Conservation (phyloP, 2,113 vertebrate genomes). For the Beaufortia kweichowensis region DNA sequence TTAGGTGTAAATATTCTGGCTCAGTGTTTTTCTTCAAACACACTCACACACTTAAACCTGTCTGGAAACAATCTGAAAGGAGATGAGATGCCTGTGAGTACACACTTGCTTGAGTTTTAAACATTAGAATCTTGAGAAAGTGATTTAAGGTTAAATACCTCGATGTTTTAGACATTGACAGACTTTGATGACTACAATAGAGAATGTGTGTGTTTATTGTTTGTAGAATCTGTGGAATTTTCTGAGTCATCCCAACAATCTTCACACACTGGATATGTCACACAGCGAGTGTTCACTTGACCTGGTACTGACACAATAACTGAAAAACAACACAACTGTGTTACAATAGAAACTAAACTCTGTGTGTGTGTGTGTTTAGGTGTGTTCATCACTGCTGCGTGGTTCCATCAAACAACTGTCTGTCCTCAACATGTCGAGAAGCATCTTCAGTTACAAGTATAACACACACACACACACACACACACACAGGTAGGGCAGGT, state of each 20-base stretch:
- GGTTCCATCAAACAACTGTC: constrained; percentile 88
- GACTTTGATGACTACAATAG: too few relatives aligned
- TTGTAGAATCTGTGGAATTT: constrained; percentile 87
- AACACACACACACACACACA: neutral
- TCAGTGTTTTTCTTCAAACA: constrained; percentile 84
- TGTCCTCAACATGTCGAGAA: constrained; percentile 88
- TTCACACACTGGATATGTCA: constrained; percentile 89
- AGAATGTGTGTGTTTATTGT: constrained; percentile 19
- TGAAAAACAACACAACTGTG: neutral
- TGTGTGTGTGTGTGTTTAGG: constrained; percentile 67
- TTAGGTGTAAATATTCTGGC: constrained; percentile 91
- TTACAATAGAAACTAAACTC: neutral
- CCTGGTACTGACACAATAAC: constrained; percentile 75
- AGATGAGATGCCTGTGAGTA: constrained; percentile 87
- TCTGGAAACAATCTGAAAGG: constrained; percentile 88
- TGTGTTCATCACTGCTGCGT: constrained; percentile 85
- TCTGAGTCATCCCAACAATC: constrained; percentile 85
- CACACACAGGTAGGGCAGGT: neutral
- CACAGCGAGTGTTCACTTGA: constrained; percentile 90
- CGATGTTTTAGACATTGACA: too few relatives aligned
- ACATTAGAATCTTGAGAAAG: too few relatives aligned
- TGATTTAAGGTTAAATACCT: too few relatives aligned
- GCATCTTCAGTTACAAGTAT: constrained; percentile 87
- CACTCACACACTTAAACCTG: constrained; percentile 87
- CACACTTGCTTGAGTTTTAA: neutral